Evolutionary conservation across 2,113 vertebrate species (phyloP), one percentile per base, ranked within the genome.

Genomic region (Sula dactylatra): DNA sequence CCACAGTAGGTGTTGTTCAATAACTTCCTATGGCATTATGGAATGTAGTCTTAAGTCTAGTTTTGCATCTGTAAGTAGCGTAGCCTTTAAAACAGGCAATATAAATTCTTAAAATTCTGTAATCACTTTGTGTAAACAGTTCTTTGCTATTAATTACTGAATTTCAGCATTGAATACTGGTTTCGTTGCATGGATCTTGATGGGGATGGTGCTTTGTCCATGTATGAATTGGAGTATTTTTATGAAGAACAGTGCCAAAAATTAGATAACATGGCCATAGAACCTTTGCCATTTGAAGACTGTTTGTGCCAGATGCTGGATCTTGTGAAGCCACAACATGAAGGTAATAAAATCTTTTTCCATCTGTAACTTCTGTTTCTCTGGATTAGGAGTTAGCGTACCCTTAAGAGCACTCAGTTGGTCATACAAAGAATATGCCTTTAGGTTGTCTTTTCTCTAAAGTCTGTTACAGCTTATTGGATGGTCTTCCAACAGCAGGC

Each of bases 181-280:
- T 99, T 99, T 98, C 99, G 99, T 95, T 99, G 99, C 92, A 99
- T 99, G 99, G 99, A 99, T 96, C 96, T 99, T 81, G 99, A 99
- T 47, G 99, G 99, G 9, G 99, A 99, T 50, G 99, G 99, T 4
- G 98, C 98, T 59, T 97, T 99, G 82, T 99, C 99, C 88, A 99
- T 99, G 99, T 99, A 99, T 56, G 99, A 99, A 97, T 94, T 99
- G 83, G 98, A 99, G 95, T 98, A 98, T 90, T 99, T 99, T 98
- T 99, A 99, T 49, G 99, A 99, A 97, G 99, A 99, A 88, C 99
- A 99, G 95, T 98, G 99, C 93, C 99, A 99, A 87, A 98, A 99
- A 94, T 98, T 99, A 97, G 98, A 99, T 81, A 97, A 98, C 85
- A 98, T 99, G 98, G 99, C 98, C 47, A 98, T 99, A 62, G 99